These are phyloP conservation scores for Tenthredo mesomela DNA, from an alignment of 2,888 invertebrate species.

Conservation along the genomic window DNA sequence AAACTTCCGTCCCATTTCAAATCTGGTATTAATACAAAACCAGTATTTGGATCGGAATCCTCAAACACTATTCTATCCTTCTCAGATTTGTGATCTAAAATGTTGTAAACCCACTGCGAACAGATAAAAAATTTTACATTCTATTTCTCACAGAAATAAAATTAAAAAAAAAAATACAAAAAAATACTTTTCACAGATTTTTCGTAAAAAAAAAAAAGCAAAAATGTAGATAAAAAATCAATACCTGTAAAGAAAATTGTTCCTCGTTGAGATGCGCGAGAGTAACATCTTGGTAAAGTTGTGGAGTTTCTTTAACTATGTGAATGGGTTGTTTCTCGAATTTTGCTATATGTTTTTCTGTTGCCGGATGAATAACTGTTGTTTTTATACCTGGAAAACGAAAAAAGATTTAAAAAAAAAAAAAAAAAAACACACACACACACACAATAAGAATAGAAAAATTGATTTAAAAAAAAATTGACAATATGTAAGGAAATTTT, in stretches of 20 bases:
- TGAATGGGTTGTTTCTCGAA: slow-evolving; percentile 87
- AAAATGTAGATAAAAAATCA: slow-evolving; percentile 27
- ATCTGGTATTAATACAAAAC: slow-evolving; percentile 95
- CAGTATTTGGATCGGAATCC: slow-evolving; percentile 87
- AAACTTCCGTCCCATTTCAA: slow-evolving; percentile 96
- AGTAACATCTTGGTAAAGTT: slow-evolving; percentile 89
- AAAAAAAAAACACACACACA: no score
- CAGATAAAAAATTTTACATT: neutral
- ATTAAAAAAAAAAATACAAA: slow-evolving; percentile 28
- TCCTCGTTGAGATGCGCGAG: slow-evolving; percentile 87
- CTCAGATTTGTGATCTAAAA: slow-evolving; percentile 95
- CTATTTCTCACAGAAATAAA: neutral
- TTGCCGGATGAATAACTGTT: slow-evolving; percentile 95
- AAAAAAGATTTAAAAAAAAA: no score
- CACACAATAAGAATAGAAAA: slow-evolving; percentile 19
- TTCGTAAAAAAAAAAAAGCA: no score
- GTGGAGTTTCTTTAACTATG: slow-evolving; percentile 91
- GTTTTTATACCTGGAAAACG: slow-evolving; percentile 88
- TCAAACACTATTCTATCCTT: slow-evolving; percentile 92
- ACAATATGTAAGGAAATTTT: slow-evolving; percentile 6
- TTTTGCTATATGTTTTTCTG: slow-evolving; percentile 94
- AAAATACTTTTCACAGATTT: neutral
- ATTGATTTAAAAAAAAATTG: no score
- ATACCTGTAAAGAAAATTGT: slow-evolving; percentile 90
- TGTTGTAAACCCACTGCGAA: slow-evolving; percentile 97